Base-by-base conservation (phyloP, 2,888 invertebrate genomes). In the Lasius platythorax region DNA sequence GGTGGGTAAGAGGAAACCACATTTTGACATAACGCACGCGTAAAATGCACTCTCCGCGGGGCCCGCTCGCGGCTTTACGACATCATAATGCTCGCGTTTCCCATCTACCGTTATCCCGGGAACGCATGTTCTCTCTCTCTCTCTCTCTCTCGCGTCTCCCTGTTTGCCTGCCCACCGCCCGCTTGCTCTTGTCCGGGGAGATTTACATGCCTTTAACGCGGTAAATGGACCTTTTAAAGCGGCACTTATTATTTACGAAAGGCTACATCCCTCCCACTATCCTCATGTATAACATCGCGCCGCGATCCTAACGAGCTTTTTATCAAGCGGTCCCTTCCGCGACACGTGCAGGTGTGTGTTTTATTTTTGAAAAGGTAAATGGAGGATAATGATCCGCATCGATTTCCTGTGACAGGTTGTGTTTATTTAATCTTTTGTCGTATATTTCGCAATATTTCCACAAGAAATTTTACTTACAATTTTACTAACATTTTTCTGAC, bases 1-100 rank as follows among this genome's bases (percentile, higher is more conserved):
- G 67, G 87, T 85, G 88, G 46, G 61, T 88, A 91, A 89, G 87
- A 89, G 88, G 90, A 92, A 90, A 89, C 86, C 89, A 85, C 91
- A 87, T 91, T 91, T 91, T 91, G 88, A 92, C 90, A 88, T 86
- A 87, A 91, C 88, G 68, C 78, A 67, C 30, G 53, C 53, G 88
- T 87, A 87, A 86, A 91, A 89, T 88, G 86, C 91, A 87, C 88
- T 92, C 86, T 84, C 88, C 87, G 83, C 81, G 68, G 53, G 75
- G 67, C 76, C 37, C 56, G 72, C 66, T 78, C 75, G 82, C 64
- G 72, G 37, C 75, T 87, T 88, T 83, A 84, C 81, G 75, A 73
- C 76, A 70, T 79, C 79, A 64, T 84, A 83, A 85, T 68, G 86
- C 83, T 82, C 83, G 79, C 75, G 79, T 79, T 72, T 61, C 23